Percentiles rank a stretch among this genome's conserved stretches.
These are phyloP conservation scores for Cuculus canorus DNA, from an alignment of 2,797 vertebrate species.

Conservation along the genomic window DNA sequence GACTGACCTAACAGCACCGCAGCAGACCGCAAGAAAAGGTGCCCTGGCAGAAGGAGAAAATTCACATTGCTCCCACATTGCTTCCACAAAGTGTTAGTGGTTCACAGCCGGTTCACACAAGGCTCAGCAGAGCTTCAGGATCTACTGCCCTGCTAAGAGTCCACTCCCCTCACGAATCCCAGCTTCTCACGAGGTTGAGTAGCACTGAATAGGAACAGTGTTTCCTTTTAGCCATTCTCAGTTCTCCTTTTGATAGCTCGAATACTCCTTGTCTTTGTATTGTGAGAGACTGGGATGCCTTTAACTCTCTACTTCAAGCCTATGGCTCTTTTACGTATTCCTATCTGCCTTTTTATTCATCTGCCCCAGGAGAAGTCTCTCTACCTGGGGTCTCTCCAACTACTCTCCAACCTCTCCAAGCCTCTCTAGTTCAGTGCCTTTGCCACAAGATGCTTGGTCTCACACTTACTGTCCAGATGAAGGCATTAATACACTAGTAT, in stretches of 20 bases:
- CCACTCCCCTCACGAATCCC: background rate
- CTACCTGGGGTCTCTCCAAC: background rate
- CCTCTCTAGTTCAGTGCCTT: background rate
- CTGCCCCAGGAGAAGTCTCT: background rate
- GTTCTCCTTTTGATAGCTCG: background rate
- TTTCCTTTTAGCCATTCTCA: background rate
- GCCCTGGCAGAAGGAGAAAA: background rate
- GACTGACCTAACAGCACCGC: background rate
- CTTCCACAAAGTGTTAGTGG: background rate
- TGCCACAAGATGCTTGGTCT: background rate
- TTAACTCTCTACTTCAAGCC: background rate
- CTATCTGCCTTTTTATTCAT: background rate
- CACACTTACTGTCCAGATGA: background rate
- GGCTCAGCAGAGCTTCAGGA: background rate
- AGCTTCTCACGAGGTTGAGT: background rate
- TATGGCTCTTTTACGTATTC: background rate
- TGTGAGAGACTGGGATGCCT: background rate
- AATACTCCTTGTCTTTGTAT: background rate
- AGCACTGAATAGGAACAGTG: background rate
- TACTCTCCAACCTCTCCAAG: background rate
- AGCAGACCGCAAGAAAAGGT: background rate
- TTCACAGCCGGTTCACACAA: background rate
- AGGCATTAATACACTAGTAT: background rate
- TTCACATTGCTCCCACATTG: background rate
- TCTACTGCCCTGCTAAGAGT: background rate